A percentile compares a stretch with the other conserved stretches of the same genome.
phyloP scores from a whole-genome alignment of 2,888 invertebrate species.

The Rutpela maculata region DNA sequence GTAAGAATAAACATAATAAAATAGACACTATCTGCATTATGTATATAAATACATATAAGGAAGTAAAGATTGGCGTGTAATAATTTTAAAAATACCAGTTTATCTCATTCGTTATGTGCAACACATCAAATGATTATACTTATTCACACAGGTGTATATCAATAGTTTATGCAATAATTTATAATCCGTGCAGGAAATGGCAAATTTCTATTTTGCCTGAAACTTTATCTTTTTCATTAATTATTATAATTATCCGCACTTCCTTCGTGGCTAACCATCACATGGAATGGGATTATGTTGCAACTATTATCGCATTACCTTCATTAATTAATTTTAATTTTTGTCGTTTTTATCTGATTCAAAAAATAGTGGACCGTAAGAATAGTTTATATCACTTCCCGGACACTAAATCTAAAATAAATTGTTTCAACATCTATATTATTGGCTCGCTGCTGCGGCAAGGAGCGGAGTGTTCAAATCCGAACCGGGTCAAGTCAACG shows the following conservation, averaged over 20 bases:
- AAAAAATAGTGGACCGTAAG: constrained; percentile 27
- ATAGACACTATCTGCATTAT: too few species aligned
- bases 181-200: constrained; percentile 14
- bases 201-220: constrained; percentile 28
- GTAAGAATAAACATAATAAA: too few species aligned
- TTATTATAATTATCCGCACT: constrained; percentile 44
- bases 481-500: too few species aligned
- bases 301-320: constrained; percentile 45
- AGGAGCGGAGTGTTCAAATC: too few species aligned
- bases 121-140: background rate
- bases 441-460: too few species aligned
- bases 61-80: background rate
- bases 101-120: background rate
- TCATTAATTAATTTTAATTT: constrained; percentile 35
- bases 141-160: background rate
- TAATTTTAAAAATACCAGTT: background rate
- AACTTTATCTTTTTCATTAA: constrained; percentile 40
- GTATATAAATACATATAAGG: too few species aligned
- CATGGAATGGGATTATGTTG: constrained; percentile 37
- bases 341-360: constrained; percentile 30
- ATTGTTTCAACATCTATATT: too few species aligned
- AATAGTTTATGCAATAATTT: background rate
- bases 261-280: constrained; percentile 37
- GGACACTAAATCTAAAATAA: too few species aligned
- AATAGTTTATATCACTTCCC: background rate